A percentile compares a stretch with the other conserved stretches of the same genome.
Conservation (phyloP, 37 sponge, comb jelly and placozoan species). For the Oopsacas minuta region DNA sequence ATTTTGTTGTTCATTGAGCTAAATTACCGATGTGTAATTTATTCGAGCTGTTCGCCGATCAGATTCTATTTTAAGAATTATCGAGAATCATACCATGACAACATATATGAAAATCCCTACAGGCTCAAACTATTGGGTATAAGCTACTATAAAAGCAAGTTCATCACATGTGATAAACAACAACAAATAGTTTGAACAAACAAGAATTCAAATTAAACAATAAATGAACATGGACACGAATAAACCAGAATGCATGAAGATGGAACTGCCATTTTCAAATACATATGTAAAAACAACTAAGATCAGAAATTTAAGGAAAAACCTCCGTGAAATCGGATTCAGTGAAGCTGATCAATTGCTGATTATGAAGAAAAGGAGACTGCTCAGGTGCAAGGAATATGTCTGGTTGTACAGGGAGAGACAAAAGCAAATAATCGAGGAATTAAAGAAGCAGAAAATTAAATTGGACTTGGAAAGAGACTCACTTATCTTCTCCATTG, state of each 20-base stretch:
- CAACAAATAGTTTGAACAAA: too few species aligned
- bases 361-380: not conserved
- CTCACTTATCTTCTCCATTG: too few species aligned
- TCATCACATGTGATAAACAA: not conserved
- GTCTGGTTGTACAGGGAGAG: not conserved
- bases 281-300: not conserved
- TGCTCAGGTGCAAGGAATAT: not conserved
- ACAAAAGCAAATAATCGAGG: not conserved
- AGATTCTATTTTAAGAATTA: too few species aligned
- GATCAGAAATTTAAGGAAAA: not conserved
- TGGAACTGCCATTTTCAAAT: not conserved
- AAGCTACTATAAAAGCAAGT: not conserved
- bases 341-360: not conserved
- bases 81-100: too few species aligned
- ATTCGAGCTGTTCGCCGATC: too few species aligned
- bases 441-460: not conserved
- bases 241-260: not conserved
- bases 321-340: not conserved
- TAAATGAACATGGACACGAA: not conserved
- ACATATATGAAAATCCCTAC: too few species aligned
- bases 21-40: too few species aligned
- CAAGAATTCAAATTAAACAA: not conserved
- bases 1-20: too few species aligned
- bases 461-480: not conserved
- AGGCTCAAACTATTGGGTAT: not conserved